These are phyloP conservation scores for Trigoniulus corallinus DNA, from an alignment of 1,140 invertebrate genomes.

Conservation along the genomic window DNA sequence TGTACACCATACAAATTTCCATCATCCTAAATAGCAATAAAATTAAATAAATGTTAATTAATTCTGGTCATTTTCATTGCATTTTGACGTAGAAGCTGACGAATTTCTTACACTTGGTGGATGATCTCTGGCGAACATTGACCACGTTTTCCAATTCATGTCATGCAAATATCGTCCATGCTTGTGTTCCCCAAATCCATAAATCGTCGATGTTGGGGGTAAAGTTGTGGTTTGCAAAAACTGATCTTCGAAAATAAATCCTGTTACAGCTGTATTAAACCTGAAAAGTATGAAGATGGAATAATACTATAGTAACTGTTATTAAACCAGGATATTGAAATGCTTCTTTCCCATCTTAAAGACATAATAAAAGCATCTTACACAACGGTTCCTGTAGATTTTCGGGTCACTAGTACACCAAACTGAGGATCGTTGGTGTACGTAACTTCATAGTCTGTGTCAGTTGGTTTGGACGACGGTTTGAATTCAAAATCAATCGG, in stretches of 20 bases:
- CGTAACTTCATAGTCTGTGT: conserved; percentile 18
- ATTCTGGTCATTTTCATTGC: too few species aligned
- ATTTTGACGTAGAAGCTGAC: too few species aligned
- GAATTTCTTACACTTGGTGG: conserved; percentile 21
- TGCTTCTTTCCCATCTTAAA: too few species aligned
- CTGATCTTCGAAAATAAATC: conserved; percentile 60
- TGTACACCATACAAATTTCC: conserved; percentile 65
- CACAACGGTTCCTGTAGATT: conserved; percentile 12
- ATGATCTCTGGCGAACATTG: conserved; percentile 29
- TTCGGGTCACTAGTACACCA: conserved; percentile 23
- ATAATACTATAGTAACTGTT: too few species aligned
- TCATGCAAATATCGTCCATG: conserved; percentile 21
- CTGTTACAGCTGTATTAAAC: conserved; percentile 55
- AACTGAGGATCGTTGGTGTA: conserved; percentile 17
- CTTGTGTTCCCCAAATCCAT: conserved; percentile 63
- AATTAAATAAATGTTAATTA: too few species aligned
- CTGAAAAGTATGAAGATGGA: too few species aligned
- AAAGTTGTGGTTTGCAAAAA: conserved; percentile 61
- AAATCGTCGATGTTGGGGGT: conserved; percentile 54
- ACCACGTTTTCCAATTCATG: conserved; percentile 22
- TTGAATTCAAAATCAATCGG: conserved; percentile 17
- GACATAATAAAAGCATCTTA: too few species aligned
- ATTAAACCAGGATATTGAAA: too few species aligned
- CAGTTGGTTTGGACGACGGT: conserved; percentile 8
- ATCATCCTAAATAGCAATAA: conserved; percentile 12